Conservation (phyloP, 1,140 invertebrate species). For the Nomia melanderi region DNA sequence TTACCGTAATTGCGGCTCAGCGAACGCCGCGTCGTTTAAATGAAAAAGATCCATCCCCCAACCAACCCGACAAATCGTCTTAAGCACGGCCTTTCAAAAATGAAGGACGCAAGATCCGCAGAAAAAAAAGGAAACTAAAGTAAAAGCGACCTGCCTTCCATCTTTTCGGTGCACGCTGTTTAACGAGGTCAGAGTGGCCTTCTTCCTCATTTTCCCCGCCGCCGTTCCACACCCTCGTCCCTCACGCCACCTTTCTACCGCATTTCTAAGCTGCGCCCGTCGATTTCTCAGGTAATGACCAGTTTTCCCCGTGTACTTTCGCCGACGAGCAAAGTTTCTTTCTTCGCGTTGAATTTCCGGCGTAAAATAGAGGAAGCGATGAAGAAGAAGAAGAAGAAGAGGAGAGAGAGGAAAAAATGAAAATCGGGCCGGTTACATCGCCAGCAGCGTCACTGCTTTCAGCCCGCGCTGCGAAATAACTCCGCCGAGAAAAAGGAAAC, state of each 20-base stretch:
- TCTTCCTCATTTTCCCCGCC: conserved; percentile 19
- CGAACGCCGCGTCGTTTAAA: conserved; percentile 3
- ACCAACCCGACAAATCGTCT: conserved; percentile 1
- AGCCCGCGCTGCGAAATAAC: conserved; percentile 1
- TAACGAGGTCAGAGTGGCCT: conserved; percentile 44
- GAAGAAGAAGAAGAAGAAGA: no score
- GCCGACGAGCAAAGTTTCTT: conserved; percentile 38
- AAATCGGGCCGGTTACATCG: neutral
- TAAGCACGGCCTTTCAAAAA: conserved; percentile 2
- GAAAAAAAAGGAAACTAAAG: neutral
- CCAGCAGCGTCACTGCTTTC: neutral
- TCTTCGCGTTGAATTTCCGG: conserved; percentile 6
- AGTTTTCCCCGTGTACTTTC: conserved; percentile 17
- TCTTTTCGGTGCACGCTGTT: conserved; percentile 7
- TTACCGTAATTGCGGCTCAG: conserved; percentile 6
- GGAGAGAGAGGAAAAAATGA: conserved; percentile 6
- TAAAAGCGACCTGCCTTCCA: neutral
- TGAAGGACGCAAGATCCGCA: neutral
- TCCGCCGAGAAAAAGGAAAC: neutral
- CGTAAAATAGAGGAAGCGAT: no score
- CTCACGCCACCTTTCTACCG: neutral
- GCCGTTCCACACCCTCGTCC: no score
- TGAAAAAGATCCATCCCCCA: neutral
- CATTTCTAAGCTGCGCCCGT: conserved; percentile 8
- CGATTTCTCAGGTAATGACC: conserved; percentile 46